Conservation (phyloP, 2,888 invertebrate species). For the Helleia helle region DNA sequence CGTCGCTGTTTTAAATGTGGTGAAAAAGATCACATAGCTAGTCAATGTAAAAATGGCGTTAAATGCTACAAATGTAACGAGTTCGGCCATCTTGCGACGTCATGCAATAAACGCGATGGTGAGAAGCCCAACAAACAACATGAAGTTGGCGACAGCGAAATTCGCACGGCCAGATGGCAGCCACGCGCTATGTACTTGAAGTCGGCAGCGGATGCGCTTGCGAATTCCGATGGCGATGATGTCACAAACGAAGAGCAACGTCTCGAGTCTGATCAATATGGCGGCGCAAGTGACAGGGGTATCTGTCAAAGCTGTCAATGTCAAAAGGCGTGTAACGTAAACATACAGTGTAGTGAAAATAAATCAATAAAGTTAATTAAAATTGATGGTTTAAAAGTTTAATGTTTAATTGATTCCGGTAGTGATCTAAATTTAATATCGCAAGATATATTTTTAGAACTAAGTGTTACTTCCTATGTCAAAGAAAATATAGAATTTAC, state of each 20-base stretch:
- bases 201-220: not conserved
- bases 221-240: not conserved
- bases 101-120: not conserved
- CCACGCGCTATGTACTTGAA: constrained; percentile 9
- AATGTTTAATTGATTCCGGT: constrained; percentile 13
- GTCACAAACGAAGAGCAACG: not conserved
- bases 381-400: constrained; percentile 8
- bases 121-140: not conserved
- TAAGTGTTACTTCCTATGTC: constrained; percentile 2
- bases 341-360: constrained; percentile 5
- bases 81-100: constrained; percentile 16
- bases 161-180: constrained; percentile 9
- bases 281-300: not conserved
- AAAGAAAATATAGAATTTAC: constrained; percentile 8
- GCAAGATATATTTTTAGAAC: constrained; percentile 2
- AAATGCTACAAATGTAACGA: constrained; percentile 19
- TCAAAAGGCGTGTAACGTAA: constrained; percentile 10
- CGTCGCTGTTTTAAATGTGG: constrained; percentile 4
- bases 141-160: not conserved
- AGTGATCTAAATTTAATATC: constrained; percentile 13
- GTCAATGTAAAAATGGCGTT: constrained; percentile 9
- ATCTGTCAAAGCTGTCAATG: constrained; percentile 9
- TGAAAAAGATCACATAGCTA: constrained; percentile 5
- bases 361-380: constrained; percentile 13
- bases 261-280: not conserved